Percentiles rank a stretch among this genome's conserved stretches.
These are phyloP conservation scores for Drosophila infuscata DNA, from an alignment of 2,888 invertebrate genomes.

Conservation along the genomic window DNA sequence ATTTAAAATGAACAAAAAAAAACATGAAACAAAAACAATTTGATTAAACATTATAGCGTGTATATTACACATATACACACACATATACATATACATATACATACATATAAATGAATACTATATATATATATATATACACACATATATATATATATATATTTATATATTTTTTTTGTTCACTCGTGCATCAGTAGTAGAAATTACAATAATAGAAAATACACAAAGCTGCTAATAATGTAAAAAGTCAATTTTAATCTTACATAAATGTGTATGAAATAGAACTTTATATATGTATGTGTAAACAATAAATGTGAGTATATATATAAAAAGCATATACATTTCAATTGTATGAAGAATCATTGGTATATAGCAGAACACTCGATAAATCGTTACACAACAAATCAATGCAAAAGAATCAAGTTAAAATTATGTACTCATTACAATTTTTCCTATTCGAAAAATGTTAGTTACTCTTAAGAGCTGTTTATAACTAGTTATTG, in stretches of 20 bases:
- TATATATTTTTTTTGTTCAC: slow-evolving; percentile 11
- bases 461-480: slow-evolving; percentile 61
- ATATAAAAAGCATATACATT: slow-evolving; percentile 17
- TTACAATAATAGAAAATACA: slow-evolving; percentile 10
- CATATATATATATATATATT: slow-evolving; percentile 5
- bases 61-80: slow-evolving; percentile 24
- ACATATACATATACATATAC: slow-evolving; percentile 23
- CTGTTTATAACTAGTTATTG: slow-evolving; percentile 25
- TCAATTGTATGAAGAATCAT: slow-evolving; percentile 12
- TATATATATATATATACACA: slow-evolving; percentile 18
- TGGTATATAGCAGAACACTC: slow-evolving; percentile 25
- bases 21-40: slow-evolving; percentile 20
- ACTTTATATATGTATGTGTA: slow-evolving; percentile 20
- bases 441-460: slow-evolving; percentile 55
- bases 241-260: slow-evolving; percentile 72
- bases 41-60: slow-evolving; percentile 4
- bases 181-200: slow-evolving; percentile 13
- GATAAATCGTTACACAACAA: slow-evolving; percentile 1
- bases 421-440: slow-evolving; percentile 63
- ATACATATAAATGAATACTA: slow-evolving; percentile 17
- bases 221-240: slow-evolving; percentile 61
- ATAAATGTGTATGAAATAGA: slow-evolving; percentile 28
- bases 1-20: slow-evolving; percentile 22
- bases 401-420: slow-evolving; percentile 30
- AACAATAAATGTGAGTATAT: slow-evolving; percentile 7